phyloP scores from a whole-genome alignment of 2,113 vertebrate genomes.

The Epinephelus moara region DNA sequence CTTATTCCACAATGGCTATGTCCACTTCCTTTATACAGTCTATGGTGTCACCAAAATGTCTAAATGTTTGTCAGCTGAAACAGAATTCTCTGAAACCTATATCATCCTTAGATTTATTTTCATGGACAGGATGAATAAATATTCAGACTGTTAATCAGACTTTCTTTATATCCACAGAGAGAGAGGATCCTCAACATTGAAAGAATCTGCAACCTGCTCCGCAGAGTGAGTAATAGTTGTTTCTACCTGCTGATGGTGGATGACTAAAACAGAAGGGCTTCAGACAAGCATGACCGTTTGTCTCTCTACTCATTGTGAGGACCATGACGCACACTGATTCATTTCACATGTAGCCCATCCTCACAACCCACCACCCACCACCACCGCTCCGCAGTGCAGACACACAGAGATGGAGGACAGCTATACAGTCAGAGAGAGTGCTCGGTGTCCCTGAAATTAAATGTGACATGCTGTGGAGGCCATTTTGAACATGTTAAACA shows the following conservation, averaged over 20 bases:
- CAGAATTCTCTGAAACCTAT: not conserved
- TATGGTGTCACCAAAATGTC: not conserved
- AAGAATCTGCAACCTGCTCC: slow-evolving; percentile 93
- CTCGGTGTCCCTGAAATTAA: not conserved
- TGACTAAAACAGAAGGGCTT: slow-evolving; percentile 56
- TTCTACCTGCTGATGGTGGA: slow-evolving; percentile 52
- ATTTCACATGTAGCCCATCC: slow-evolving; percentile 43
- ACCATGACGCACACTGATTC: slow-evolving; percentile 59
- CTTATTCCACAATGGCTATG: too few relatives aligned
- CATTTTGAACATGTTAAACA: slow-evolving; percentile 28
- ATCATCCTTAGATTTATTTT: not conserved
- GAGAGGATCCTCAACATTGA: slow-evolving; percentile 95
- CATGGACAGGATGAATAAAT: not conserved
- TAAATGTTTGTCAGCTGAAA: not conserved
- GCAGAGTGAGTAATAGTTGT: slow-evolving; percentile 87
- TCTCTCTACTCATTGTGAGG: slow-evolving; percentile 57
- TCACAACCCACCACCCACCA: not conserved
- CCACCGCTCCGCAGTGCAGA: slow-evolving; percentile 16
- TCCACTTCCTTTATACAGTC: not conserved
- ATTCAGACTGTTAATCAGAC: slow-evolving; percentile 10
- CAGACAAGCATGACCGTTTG: slow-evolving; percentile 54
- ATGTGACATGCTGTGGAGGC: slow-evolving; percentile 5
- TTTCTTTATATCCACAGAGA: slow-evolving; percentile 83
- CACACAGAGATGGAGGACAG: slow-evolving; percentile 23
- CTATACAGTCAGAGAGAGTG: slow-evolving; percentile 15